A percentile compares a stretch with the other conserved stretches of the same genome.
These are phyloP conservation scores for Cheilosia vulpina DNA, from an alignment of 2,888 invertebrate genomes.

Conservation along the genomic window DNA sequence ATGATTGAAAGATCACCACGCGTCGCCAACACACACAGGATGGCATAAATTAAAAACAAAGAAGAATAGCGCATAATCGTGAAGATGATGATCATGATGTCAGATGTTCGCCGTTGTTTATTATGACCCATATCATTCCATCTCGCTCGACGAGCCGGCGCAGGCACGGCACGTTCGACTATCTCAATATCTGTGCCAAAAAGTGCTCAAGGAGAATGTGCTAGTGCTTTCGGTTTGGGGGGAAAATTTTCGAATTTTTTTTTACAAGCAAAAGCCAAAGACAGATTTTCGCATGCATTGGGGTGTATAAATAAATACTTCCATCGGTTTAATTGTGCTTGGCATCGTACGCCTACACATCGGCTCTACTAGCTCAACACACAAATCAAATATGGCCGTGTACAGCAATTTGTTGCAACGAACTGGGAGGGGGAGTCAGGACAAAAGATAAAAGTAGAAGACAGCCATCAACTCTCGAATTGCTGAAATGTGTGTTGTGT, in stretches of 20 bases:
- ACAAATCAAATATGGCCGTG: conserved; percentile 59
- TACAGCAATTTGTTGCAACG: conserved; percentile 42
- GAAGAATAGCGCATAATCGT: conserved; percentile 41
- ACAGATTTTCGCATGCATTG: conserved; percentile 47
- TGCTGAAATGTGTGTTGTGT: conserved; percentile 29
- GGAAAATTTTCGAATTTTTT: neutral
- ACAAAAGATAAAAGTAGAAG: conserved; percentile 1
- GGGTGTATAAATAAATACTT: conserved; percentile 52
- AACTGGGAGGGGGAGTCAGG: neutral
- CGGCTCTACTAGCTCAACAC: conserved; percentile 27
- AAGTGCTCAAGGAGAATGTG: conserved; percentile 10
- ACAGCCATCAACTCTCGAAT: conserved; percentile 26
- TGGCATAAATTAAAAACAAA: conserved; percentile 26
- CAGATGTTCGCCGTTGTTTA: conserved; percentile 42
- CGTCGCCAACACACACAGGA: conserved; percentile 15
- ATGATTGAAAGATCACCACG: conserved; percentile 44
- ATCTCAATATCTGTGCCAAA: conserved; percentile 29
- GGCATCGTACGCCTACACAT: conserved; percentile 57
- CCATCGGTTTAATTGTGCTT: conserved; percentile 48
- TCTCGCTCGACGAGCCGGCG: conserved; percentile 11
- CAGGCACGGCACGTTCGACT: neutral
- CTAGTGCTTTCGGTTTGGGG: conserved; percentile 10
- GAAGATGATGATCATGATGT: conserved; percentile 51
- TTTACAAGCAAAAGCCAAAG: conserved; percentile 20
- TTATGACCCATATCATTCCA: conserved; percentile 35